These are phyloP conservation scores for Lordiphosa clarofinis DNA, from an alignment of 1,140 invertebrate genomes.

Conservation along the genomic window DNA sequence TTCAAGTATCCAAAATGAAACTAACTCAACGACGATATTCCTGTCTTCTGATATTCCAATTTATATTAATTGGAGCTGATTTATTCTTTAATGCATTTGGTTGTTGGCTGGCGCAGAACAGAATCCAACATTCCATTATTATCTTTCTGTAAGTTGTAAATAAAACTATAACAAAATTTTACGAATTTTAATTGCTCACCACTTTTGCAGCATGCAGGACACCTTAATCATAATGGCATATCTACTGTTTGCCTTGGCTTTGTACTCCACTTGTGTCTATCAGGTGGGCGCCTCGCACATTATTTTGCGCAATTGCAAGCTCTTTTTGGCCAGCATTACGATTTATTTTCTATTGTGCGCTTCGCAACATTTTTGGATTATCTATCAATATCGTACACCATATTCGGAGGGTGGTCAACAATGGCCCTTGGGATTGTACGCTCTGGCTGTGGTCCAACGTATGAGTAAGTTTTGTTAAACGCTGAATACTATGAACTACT, in stretches of 20 bases:
- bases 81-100: conserved; percentile 74
- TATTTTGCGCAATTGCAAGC: conserved; percentile 82
- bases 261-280: conserved; percentile 88
- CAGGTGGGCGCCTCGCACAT: conserved; percentile 87
- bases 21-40: conserved; percentile 68
- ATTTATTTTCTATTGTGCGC: conserved; percentile 79
- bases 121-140: conserved; percentile 63
- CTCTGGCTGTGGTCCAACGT: conserved; percentile 57
- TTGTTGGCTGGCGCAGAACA: conserved; percentile 41
- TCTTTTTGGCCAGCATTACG: conserved; percentile 82
- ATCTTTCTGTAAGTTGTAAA: conserved; percentile 67
- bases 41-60: conserved; percentile 58
- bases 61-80: conserved; percentile 53
- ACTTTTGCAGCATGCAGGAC: conserved; percentile 84
- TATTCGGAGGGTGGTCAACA: conserved; percentile 14
- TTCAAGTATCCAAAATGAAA: conserved; percentile 52
- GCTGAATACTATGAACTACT: not conserved
- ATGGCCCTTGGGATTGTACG: conserved; percentile 58
- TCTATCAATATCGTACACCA: conserved; percentile 49
- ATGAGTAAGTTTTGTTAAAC: conserved; percentile 44
- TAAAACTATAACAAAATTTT: not conserved
- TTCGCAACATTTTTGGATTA: conserved; percentile 81
- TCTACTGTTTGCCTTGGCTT: conserved; percentile 83
- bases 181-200: not conserved
- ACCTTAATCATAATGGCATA: conserved; percentile 84